Evolutionary conservation across 1,140 invertebrate genomes (phyloP), one percentile per base, ranked within the genome.

Genomic region (Conus ventricosus): DNA sequence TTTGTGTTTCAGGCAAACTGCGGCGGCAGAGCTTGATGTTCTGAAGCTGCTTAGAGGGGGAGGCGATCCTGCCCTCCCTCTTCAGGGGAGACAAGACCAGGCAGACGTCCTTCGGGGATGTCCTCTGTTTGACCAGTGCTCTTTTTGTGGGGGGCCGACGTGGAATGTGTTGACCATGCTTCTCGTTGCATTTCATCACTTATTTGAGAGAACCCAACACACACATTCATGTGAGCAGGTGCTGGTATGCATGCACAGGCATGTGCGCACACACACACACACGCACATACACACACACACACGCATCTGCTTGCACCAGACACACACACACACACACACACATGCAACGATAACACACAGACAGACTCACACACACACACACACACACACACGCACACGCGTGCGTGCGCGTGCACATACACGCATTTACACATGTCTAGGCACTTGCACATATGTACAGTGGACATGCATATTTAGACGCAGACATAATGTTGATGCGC

Each of bases 11-110:
- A 92, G 91, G 91, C n/a, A 91, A 90, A 80, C 84, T 88, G 75
- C 81, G 91, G 86, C 76, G 91, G 60, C 91, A 92, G 76, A 92
- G 91, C 87, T 91, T 92, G 91, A 78, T 92, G 85, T 92, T 92
- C 84, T 92, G 88, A 90, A 60, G 57, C 82, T 7, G 85, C 8
- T 13, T 15, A 57, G 71, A 63, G n/a, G 83, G 15, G n/a, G 55
- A 54, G 10, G 82, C 20, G 25, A 57, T 53, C 15, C 15, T n/a
- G 11, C 1, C 51, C n/a, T 20, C 60, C 7, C 86, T 57, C n/a
- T 15, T 27, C 27, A 55, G 15, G 39, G 25, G n/a, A 54, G 13
- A 20, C 76, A 81, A 76, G 27, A 51, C 13, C 11, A 87, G 27
- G 39, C 39, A 39, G 39, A 39, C 39, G 3, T 39, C 39, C 39